phyloP scores from a whole-genome alignment of 2,113 vertebrate species.

The Peromyscus leucopus region DNA sequence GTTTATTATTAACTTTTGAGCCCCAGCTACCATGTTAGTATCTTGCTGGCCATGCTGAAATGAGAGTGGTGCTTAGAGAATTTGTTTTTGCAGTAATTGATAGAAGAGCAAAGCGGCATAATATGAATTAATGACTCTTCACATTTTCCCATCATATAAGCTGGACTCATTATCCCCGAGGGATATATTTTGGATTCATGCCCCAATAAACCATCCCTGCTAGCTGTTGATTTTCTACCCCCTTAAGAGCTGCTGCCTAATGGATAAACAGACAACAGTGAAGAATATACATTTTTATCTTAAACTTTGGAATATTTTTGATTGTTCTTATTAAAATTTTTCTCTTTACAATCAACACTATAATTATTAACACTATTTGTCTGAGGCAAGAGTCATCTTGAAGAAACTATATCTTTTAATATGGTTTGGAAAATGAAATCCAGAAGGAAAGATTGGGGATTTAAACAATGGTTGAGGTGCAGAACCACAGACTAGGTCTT shows the following conservation, averaged over 20 bases:
- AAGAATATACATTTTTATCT: slow-evolving; percentile 61
- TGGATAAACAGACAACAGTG: slow-evolving; percentile 24
- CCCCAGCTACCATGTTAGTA: neutral
- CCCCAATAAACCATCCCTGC: slow-evolving; percentile 58
- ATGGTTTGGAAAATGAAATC: slow-evolving; percentile 42
- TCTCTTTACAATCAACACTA: neutral
- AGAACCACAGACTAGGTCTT: neutral
- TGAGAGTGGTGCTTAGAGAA: slow-evolving; percentile 40
- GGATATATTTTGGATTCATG: slow-evolving; percentile 66
- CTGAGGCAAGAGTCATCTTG: neutral
- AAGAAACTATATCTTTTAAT: slow-evolving; percentile 23
- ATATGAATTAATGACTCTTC: slow-evolving; percentile 76
- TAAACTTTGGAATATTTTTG: slow-evolving; percentile 32
- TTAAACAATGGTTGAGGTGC: neutral
- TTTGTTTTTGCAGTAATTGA: slow-evolving; percentile 67
- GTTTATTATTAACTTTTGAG: slow-evolving; percentile 73
- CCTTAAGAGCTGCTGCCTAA: slow-evolving; percentile 47
- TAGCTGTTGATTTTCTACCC: slow-evolving; percentile 48
- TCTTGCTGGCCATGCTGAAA: slow-evolving; percentile 66
- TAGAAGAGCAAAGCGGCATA: slow-evolving; percentile 60
- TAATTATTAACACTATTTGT: neutral
- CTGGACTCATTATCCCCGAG: slow-evolving; percentile 33
- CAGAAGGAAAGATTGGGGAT: slow-evolving; percentile 25
- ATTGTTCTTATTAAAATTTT: slow-evolving; percentile 49
- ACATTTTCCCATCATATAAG: slow-evolving; percentile 60